phyloP scores from a whole-genome alignment of 2,888 invertebrate genomes.

The Drosophila prostipennis region DNA sequence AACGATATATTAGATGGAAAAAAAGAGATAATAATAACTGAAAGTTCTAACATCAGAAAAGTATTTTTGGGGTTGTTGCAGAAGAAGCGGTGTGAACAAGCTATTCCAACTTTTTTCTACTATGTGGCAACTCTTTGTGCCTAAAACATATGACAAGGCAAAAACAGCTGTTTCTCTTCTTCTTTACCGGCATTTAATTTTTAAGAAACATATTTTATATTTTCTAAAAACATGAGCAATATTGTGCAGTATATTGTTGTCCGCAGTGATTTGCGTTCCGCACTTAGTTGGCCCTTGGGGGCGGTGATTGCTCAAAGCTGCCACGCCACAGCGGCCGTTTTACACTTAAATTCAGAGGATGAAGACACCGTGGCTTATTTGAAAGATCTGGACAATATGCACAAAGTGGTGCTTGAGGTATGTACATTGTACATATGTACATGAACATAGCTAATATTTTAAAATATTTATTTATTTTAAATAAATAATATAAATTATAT shows the following conservation, averaged over 20 bases:
- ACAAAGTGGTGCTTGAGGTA: conserved; percentile 97
- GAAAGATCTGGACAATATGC: conserved; percentile 96
- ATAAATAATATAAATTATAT: too few relatives aligned
- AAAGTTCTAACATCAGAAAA: too few relatives aligned
- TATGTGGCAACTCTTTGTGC: background rate
- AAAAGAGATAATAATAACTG: too few relatives aligned
- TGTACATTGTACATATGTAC: too few relatives aligned
- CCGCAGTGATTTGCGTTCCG: conserved; percentile 92
- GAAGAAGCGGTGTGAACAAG: background rate
- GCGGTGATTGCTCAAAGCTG: conserved; percentile 96
- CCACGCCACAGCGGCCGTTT: conserved; percentile 93
- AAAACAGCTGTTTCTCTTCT: background rate
- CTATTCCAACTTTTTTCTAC: background rate
- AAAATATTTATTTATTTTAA: too few relatives aligned
- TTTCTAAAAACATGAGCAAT: conserved; percentile 63
- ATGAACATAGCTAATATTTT: too few relatives aligned
- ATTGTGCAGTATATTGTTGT: conserved; percentile 97
- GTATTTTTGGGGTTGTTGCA: background rate
- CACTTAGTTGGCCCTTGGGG: conserved; percentile 95
- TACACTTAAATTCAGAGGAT: conserved; percentile 91
- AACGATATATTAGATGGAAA: too few relatives aligned
- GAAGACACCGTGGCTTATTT: conserved; percentile 91
- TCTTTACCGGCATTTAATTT: conserved; percentile 4
- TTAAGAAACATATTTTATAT: background rate
- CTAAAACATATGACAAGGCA: background rate